Evolutionary conservation across 2,888 invertebrate genomes (phyloP).

Genomic region (Steinernema hermaphroditum): DNA sequence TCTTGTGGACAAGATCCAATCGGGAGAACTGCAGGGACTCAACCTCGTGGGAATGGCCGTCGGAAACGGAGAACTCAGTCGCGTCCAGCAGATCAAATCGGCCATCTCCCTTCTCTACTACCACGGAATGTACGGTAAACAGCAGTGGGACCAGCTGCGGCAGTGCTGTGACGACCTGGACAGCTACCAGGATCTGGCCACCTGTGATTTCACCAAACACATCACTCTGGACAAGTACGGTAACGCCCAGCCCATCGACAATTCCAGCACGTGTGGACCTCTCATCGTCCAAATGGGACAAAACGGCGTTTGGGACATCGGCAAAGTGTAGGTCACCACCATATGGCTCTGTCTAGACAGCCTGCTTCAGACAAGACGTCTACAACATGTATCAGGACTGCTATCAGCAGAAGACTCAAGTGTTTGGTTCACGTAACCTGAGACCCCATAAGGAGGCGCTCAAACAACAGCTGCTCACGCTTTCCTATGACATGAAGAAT

Average conservation of each 20-base stretch:
- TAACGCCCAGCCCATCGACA: conserved; percentile 43
- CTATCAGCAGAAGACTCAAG: conserved; percentile 45
- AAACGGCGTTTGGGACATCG: conserved; percentile 5
- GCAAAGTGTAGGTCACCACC: neutral
- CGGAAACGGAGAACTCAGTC: conserved; percentile 50
- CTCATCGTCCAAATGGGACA: conserved; percentile 1
- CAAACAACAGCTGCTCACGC: neutral
- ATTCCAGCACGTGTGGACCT: neutral
- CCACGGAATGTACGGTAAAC: conserved; percentile 48
- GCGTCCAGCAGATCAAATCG: conserved; percentile 43
- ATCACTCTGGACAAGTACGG: conserved; percentile 40
- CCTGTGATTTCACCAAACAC: conserved; percentile 50
- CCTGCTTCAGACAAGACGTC: conserved; percentile 47
- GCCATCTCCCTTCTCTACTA: conserved; percentile 27
- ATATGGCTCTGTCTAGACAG: neutral
- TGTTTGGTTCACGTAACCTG: conserved; percentile 33
- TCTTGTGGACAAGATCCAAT: conserved; percentile 67
- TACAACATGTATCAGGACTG: conserved; percentile 61
- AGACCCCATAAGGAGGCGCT: neutral
- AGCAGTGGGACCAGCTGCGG: conserved; percentile 47
- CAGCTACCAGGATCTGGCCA: conserved; percentile 41
- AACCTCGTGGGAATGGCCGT: conserved; percentile 59
- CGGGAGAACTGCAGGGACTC: conserved; percentile 36
- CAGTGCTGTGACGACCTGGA: conserved; percentile 35
- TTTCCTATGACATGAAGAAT: neutral